A percentile compares a stretch with the other conserved stretches of the same genome.
These are phyloP conservation scores for Drosophila incognita DNA, from an alignment of 2,888 invertebrate species.

Conservation along the genomic window DNA sequence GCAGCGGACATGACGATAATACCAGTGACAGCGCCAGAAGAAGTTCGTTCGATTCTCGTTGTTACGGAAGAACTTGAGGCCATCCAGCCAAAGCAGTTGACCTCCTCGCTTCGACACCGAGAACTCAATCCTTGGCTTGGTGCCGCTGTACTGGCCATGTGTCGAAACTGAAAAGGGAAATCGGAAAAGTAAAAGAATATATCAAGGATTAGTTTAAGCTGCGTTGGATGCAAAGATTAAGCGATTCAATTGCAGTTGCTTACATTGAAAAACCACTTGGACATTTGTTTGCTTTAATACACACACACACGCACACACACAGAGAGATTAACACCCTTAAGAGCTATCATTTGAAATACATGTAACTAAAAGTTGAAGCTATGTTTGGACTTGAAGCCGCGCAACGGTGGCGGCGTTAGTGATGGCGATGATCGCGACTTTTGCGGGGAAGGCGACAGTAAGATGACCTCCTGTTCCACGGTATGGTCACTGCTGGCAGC, in stretches of 20 bases:
- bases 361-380: constrained; percentile 48
- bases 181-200: constrained; percentile 2
- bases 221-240: background rate
- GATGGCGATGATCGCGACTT: constrained; percentile 3
- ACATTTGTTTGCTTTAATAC: constrained; percentile 60
- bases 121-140: constrained; percentile 82
- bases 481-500: constrained; percentile 3
- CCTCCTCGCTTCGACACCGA: constrained; percentile 84
- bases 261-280: constrained; percentile 55
- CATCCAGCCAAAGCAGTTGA: constrained; percentile 83
- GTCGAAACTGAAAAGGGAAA: constrained; percentile 9
- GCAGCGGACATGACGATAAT: constrained; percentile 83
- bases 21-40: constrained; percentile 85
- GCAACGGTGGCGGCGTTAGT: constrained; percentile 49
- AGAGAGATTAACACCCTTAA: constrained; percentile 49
- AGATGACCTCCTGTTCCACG: background rate
- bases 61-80: constrained; percentile 84
- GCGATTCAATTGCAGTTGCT: constrained; percentile 3
- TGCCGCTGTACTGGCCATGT: constrained; percentile 76
- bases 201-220: background rate
- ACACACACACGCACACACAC: background rate
- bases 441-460: constrained; percentile 6
- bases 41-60: constrained; percentile 84
- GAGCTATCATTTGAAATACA: constrained; percentile 33
- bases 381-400: constrained; percentile 52